These are phyloP conservation scores for Centropus unirufus DNA, from an alignment of 2,113 vertebrate genomes.

Conservation along the genomic window DNA sequence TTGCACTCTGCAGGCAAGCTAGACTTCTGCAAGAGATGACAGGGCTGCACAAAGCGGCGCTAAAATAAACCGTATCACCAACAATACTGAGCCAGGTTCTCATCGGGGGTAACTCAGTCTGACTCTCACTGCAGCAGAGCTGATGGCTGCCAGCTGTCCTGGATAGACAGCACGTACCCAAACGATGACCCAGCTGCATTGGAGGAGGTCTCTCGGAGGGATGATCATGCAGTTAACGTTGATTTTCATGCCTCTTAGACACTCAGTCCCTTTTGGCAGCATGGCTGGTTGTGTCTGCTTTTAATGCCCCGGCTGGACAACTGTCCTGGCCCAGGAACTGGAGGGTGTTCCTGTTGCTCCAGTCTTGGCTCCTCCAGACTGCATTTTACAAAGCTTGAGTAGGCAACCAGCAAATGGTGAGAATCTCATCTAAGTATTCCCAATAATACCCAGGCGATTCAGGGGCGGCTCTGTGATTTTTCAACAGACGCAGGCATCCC, in stretches of 20 bases:
- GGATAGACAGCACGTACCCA: conserved; percentile 21
- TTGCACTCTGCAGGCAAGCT: conserved; percentile 44
- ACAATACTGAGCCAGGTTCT: background rate
- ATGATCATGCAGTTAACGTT: fast-evolving
- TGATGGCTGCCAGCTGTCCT: conserved; percentile 10
- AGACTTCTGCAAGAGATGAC: conserved; percentile 30
- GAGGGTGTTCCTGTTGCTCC: background rate
- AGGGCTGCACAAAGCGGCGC: background rate
- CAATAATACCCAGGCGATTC: background rate
- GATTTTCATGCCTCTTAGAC: background rate
- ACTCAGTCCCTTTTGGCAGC: background rate
- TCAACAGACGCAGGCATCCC: no score
- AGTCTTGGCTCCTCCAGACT: background rate
- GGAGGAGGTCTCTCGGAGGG: background rate
- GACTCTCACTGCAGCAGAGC: conserved; percentile 2
- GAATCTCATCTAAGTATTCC: background rate
- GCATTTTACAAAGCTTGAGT: background rate
- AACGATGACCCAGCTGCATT: background rate
- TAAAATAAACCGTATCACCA: conserved; percentile 48
- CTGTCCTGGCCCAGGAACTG: background rate
- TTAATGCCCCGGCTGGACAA: background rate
- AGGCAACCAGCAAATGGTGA: fast-evolving
- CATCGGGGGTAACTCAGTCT: background rate
- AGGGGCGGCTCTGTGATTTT: background rate
- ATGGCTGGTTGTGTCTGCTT: background rate